A percentile compares a stretch with the other conserved stretches of the same genome.
These are phyloP conservation scores for Neoascia interrupta DNA, from an alignment of 2,888 invertebrate species.

Conservation along the genomic window DNA sequence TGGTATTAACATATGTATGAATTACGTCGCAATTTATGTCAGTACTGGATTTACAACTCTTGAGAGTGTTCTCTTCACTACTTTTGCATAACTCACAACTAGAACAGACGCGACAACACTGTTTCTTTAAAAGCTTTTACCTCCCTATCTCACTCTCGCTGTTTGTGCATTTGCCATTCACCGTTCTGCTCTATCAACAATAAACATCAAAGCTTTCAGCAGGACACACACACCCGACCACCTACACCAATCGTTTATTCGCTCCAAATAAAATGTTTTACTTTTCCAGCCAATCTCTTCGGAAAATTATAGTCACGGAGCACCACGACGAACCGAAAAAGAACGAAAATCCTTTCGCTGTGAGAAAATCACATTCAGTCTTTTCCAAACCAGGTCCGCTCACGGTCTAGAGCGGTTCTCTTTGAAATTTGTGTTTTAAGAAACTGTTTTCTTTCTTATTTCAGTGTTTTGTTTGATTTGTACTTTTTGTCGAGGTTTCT, in stretches of 20 bases:
- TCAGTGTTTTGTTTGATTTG: background rate
- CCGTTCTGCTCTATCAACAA: too few species aligned
- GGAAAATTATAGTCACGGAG: conserved; percentile 16
- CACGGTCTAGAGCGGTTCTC: conserved; percentile 42
- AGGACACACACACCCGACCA: conserved; percentile 16
- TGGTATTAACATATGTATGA: too few species aligned
- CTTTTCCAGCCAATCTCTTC: conserved; percentile 56
- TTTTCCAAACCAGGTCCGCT: conserved; percentile 60
- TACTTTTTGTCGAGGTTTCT: background rate
- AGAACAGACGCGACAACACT: conserved; percentile 34
- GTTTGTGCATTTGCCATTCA: background rate
- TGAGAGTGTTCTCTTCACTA: too few species aligned
- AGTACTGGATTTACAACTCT: too few species aligned
- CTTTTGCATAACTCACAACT: background rate
- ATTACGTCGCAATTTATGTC: too few species aligned
- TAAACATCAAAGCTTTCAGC: conserved; percentile 23
- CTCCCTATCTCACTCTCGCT: background rate
- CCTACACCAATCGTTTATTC: conserved; percentile 31
- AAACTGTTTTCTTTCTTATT: conserved; percentile 27
- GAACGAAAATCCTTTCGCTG: conserved; percentile 50
- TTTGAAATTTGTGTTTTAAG: conserved; percentile 39
- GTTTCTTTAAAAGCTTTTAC: conserved; percentile 4
- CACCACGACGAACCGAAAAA: background rate
- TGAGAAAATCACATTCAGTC: conserved; percentile 62
- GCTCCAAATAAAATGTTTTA: conserved; percentile 20